Percentiles rank a stretch among this genome's conserved stretches.
Conservation (phyloP, 2,113 vertebrate genomes). For the Aphelocoma coerulescens region DNA sequence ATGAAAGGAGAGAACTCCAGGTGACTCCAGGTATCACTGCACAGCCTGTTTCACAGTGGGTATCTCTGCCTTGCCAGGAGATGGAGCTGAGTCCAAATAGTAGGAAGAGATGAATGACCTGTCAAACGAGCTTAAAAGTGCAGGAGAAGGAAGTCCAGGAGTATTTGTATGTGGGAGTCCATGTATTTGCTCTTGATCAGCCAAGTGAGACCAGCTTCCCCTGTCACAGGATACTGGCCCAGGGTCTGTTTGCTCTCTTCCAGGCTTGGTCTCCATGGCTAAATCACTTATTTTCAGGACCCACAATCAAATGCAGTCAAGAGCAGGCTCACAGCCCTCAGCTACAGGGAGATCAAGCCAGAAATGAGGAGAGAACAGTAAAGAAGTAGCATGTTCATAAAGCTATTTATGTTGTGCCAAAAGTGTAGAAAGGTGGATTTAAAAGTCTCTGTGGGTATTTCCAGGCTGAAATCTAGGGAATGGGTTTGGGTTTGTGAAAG, state of each 20-base stretch:
- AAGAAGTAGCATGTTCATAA: neutral
- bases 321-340: neutral
- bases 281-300: neutral
- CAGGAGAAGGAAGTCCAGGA: neutral
- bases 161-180: neutral
- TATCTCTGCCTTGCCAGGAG: neutral
- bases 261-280: neutral
- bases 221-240: neutral
- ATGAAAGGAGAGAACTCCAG: neutral
- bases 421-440: neutral
- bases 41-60: neutral
- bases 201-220: neutral
- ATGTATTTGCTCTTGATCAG: neutral
- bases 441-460: neutral
- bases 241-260: neutral
- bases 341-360: neutral
- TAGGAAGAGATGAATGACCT: neutral
- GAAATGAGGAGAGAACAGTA: neutral
- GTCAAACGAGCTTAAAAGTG: neutral
- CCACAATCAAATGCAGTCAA: neutral
- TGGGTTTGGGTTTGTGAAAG: neutral
- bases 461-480: neutral
- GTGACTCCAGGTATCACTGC: neutral
- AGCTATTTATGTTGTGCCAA: neutral
- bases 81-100: neutral